Conservation (phyloP, 2,888 invertebrate species). For the Eristalinus aeneus region DNA sequence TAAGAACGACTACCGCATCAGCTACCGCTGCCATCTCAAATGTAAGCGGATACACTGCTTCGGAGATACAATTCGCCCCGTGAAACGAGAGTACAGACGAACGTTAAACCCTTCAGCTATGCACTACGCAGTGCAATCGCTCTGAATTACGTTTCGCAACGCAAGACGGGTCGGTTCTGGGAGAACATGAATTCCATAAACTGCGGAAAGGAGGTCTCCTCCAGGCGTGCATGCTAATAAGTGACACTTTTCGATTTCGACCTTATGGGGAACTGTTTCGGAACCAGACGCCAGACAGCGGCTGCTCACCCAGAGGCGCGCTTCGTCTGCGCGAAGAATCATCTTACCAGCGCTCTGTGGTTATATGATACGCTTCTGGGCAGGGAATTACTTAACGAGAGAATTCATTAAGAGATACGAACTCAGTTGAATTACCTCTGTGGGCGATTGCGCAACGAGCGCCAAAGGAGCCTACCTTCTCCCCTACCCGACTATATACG, state of each 20-base stretch:
- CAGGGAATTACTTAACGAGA: slow-evolving; percentile 1
- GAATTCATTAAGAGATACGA: slow-evolving; percentile 30
- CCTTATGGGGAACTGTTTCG: slow-evolving; percentile 51
- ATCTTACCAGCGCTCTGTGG: neutral
- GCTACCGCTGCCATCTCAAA: neutral
- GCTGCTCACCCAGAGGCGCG: neutral
- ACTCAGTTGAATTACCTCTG: slow-evolving; percentile 34
- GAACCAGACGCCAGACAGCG: neutral
- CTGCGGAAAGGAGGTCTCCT: neutral
- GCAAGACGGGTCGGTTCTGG: slow-evolving; percentile 19
- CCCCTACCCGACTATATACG: neutral
- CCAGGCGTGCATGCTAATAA: neutral
- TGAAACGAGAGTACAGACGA: neutral
- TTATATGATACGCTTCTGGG: slow-evolving; percentile 44
- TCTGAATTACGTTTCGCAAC: slow-evolving; percentile 52
- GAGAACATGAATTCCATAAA: slow-evolving; percentile 17
- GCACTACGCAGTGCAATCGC: slow-evolving; percentile 46
- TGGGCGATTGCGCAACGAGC: slow-evolving; percentile 3
- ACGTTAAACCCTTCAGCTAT: slow-evolving; percentile 46
- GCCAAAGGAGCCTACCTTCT: neutral
- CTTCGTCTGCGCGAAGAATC: neutral
- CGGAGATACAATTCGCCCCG: neutral
- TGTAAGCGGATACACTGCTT: slow-evolving; percentile 18
- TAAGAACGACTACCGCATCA: slow-evolving; percentile 44
- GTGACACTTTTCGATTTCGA: slow-evolving; percentile 14